Base-by-base conservation (phyloP, 2,888 invertebrate species). In the Tanypteryx hageni region DNA sequence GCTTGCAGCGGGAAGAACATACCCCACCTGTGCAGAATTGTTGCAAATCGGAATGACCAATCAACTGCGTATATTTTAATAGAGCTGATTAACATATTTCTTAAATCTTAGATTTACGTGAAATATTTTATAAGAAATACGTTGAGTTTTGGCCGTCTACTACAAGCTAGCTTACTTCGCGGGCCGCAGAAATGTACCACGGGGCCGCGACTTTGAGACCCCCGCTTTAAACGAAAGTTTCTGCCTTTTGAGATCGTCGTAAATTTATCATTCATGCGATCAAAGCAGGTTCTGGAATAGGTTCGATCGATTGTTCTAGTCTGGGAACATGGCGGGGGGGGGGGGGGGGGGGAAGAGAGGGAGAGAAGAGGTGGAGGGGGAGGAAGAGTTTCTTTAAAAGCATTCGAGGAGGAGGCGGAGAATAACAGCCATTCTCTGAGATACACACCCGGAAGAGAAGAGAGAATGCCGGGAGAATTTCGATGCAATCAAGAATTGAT, bases 301-400 rank as follows among this genome's bases (percentile, higher is more conserved):
- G 76, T 44, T 11, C 64, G 22, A 89, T 89, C 68, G 89, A 89
- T 89, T 89, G 89, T 68, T 89, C 89, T 89, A 89, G 64, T 31
- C 86, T 0, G 61, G 61, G 86, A 27, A n/a, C n/a, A 44, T n/a
- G 57, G 56, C n/a, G 83, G 57, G 44, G n/a, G 44, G 83, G 83
- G 44, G 83, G 44, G 44, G 83, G 13, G 81, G 31, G 9, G 11
- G 9, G 31, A 3, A 0, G 22, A 13, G 14, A 11, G n/a, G 11
- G 76, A 0, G 5, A 16, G 56, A 18, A 44, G 61, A 8, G 16
- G 86, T 27, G 31, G 14, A 85, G 8, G 31, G 14, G 8, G 89
- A 31, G 61, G 31, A 13, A 68, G 44, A 14, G 44, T 11, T 11
- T 64, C 27, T 64, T 89, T 89, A 64, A 44, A 10, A 61, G 61